A percentile compares a stretch with the other conserved stretches of the same genome.
Evolutionary conservation across 2,797 vertebrate species (phyloP).

Genomic region (Agapornis canus): DNA sequence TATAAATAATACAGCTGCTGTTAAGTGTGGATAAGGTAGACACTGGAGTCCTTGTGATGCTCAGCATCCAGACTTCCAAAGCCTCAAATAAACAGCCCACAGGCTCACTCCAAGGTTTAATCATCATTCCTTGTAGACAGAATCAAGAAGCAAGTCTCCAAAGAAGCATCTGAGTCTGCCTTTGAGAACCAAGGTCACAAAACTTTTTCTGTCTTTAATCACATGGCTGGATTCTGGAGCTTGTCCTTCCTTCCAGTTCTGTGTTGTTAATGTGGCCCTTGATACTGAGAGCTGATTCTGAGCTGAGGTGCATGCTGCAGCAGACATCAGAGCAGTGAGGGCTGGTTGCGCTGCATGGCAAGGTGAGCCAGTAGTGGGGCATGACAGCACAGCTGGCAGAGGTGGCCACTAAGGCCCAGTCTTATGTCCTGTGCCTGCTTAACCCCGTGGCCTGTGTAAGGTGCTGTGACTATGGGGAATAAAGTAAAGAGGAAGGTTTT

Average conservation of each 20-base stretch:
- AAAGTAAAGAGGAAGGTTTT: background rate
- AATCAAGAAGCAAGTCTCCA: fast-evolving
- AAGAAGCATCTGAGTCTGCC: background rate
- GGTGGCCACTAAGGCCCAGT: fast-evolving
- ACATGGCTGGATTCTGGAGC: background rate
- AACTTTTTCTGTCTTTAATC: background rate
- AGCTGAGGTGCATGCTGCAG: background rate
- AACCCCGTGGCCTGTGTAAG: fast-evolving
- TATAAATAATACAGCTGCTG: background rate
- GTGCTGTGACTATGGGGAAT: background rate
- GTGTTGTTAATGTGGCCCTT: background rate
- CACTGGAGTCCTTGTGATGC: background rate
- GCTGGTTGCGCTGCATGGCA: background rate
- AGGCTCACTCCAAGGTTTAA: background rate
- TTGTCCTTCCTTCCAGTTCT: background rate
- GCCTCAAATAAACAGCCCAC: background rate
- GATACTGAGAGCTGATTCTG: fast-evolving
- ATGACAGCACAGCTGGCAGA: fast-evolving
- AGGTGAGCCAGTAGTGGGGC: background rate
- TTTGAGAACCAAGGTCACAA: fast-evolving
- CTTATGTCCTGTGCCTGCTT: background rate
- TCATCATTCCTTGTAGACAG: background rate
- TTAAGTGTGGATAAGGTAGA: background rate
- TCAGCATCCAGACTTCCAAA: background rate
- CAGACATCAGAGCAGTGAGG: fast-evolving